Percentiles rank a stretch among this genome's conserved stretches.
Conservation (phyloP, 1,140 invertebrate genomes). For the Trachymyrmex cornetzi region DNA sequence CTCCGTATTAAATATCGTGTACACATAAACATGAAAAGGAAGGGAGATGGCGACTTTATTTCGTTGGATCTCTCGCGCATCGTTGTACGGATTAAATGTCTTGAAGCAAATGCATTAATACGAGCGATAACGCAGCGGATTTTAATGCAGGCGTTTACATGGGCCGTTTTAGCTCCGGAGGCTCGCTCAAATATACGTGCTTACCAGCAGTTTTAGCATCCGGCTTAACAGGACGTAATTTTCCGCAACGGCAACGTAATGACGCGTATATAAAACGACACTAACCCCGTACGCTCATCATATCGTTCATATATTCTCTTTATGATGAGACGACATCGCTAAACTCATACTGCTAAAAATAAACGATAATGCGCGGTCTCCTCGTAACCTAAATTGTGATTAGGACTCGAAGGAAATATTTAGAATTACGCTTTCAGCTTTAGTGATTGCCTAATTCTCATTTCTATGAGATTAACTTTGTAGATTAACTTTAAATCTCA, state of each 20-base stretch:
- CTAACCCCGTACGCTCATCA: constrained; percentile 24
- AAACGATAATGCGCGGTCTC: constrained; percentile 22
- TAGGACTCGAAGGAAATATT: constrained; percentile 14
- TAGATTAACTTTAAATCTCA: too few species aligned
- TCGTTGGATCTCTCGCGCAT: constrained; percentile 26
- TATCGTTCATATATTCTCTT: constrained; percentile 55
- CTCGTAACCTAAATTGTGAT: constrained; percentile 41
- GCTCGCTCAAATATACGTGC: constrained; percentile 53
- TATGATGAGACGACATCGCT: constrained; percentile 36
- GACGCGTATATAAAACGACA: constrained; percentile 47
- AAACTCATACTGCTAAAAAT: constrained; percentile 45
- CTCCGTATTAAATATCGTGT: neutral
- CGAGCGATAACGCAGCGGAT: constrained; percentile 58
- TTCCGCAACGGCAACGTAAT: constrained; percentile 53
- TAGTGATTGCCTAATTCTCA: neutral
- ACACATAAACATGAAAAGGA: neutral
- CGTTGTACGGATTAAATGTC: constrained; percentile 47
- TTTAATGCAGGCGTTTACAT: constrained; percentile 68
- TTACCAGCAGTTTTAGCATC: constrained; percentile 60
- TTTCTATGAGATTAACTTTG: too few species aligned
- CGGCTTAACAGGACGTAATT: constrained; percentile 63
- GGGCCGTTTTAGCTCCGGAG: constrained; percentile 44
- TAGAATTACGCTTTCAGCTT: neutral
- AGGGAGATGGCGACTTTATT: neutral
- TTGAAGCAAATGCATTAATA: constrained; percentile 64